Evolutionary conservation across 1,140 invertebrate species (phyloP).

Genomic region (Physella acuta): DNA sequence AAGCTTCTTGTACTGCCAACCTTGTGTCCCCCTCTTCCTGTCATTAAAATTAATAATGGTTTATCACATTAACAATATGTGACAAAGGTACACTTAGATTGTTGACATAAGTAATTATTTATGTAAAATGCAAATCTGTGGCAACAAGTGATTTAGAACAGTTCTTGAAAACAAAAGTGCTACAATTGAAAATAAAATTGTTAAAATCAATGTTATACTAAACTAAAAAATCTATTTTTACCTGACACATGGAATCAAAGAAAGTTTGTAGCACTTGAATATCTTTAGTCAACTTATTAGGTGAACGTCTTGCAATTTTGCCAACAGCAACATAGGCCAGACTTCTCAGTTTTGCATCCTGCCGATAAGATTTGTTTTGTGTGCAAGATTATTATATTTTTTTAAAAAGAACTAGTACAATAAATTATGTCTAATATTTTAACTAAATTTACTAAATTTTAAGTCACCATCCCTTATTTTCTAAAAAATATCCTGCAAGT

Average conservation of each 20-base stretch:
- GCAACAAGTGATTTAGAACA: too few species aligned
- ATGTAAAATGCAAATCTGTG: too few species aligned
- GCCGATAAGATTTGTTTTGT: not conserved
- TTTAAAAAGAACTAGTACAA: too few species aligned
- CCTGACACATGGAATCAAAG: conserved; percentile 69
- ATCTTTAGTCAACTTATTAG: conserved; percentile 71
- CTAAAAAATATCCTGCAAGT: too few species aligned
- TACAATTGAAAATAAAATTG: not conserved
- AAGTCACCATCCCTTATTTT: too few species aligned
- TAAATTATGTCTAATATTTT: too few species aligned
- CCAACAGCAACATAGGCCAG: conserved; percentile 78
- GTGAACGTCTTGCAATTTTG: conserved; percentile 71
- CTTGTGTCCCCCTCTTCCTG: conserved; percentile 67
- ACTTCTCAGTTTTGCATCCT: conserved; percentile 65
- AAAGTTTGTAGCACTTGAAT: conserved; percentile 68
- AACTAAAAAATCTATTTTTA: conserved; percentile 58
- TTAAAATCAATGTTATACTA: not conserved
- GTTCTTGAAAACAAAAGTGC: not conserved
- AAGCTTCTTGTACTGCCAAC: conserved; percentile 71
- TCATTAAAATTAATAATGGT: too few species aligned
- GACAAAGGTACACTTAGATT: too few species aligned
- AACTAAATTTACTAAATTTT: too few species aligned
- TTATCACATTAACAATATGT: too few species aligned
- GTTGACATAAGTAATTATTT: too few species aligned
- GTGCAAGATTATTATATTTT: too few species aligned